Evolutionary conservation across 2,888 invertebrate species (phyloP).

Genomic region (Andrena dorsata): DNA sequence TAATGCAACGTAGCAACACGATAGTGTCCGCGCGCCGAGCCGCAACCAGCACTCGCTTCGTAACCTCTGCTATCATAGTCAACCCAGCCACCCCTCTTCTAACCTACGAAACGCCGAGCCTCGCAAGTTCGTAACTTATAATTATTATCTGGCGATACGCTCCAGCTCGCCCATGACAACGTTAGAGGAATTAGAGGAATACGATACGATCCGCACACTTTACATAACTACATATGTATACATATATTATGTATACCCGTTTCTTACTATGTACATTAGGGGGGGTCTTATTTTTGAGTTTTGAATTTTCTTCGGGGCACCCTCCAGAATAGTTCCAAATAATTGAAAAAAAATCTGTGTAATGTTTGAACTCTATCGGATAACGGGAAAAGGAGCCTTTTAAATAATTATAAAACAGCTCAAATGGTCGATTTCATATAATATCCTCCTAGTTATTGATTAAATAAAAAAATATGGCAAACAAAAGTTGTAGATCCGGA

Average conservation of each 20-base stretch:
- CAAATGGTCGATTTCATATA: no score
- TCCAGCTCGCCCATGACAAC: slow-evolving; percentile 60
- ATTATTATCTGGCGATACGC: slow-evolving; percentile 78
- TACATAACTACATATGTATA: neutral
- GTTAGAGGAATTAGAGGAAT: slow-evolving; percentile 33
- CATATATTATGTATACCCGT: neutral
- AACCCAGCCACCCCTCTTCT: slow-evolving; percentile 56
- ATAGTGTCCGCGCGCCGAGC: slow-evolving; percentile 79
- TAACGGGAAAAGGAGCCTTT: no score
- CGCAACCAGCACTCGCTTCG: slow-evolving; percentile 72
- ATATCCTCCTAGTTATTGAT: no score
- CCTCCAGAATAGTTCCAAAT: no score
- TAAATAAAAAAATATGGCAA: no score
- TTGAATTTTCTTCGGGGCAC: no score
- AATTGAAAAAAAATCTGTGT: no score
- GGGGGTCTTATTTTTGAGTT: no score
- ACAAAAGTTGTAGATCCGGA: no score
- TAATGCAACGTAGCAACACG: slow-evolving; percentile 81
- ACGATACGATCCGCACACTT: slow-evolving; percentile 25
- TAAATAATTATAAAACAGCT: no score
- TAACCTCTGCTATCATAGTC: slow-evolving; percentile 48
- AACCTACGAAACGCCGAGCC: slow-evolving; percentile 74
- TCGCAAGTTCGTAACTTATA: slow-evolving; percentile 82
- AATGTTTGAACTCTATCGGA: no score
- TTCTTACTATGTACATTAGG: neutral